phyloP scores from a whole-genome alignment of 2,113 vertebrate species.

The Noturus placidus region DNA sequence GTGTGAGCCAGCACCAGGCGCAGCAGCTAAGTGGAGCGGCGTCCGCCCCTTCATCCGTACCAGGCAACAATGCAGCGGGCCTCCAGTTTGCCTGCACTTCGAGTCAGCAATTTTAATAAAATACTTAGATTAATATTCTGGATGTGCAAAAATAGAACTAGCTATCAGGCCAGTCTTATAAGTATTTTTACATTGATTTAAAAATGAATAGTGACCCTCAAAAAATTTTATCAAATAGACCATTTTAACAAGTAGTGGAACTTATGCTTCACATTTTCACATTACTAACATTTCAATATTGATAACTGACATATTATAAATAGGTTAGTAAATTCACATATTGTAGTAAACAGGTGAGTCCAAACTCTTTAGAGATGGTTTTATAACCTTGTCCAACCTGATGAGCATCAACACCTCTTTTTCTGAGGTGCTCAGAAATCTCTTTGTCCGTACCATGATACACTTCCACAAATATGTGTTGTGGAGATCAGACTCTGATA shows the following conservation, averaged over 20 bases:
- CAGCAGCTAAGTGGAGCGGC: constrained; percentile 77
- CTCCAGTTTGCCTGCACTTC: constrained; percentile 83
- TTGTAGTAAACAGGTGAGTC: not conserved
- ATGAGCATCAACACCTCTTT: too few relatives aligned
- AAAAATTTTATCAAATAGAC: not conserved
- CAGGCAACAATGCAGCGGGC: constrained; percentile 68
- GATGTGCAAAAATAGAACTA: not conserved
- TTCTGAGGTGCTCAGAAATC: too few relatives aligned
- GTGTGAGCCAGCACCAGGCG: constrained; percentile 74
- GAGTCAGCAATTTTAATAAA: constrained; percentile 68
- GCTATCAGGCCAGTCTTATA: not conserved
- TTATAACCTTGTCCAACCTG: too few relatives aligned
- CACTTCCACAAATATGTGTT: too few relatives aligned
- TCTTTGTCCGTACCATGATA: too few relatives aligned
- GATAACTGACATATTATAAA: not conserved
- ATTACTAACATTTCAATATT: not conserved
- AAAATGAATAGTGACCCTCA: too few relatives aligned
- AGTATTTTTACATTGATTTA: not conserved
- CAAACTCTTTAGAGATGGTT: too few relatives aligned
- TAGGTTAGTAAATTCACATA: not conserved
- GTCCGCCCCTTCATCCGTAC: constrained; percentile 71
- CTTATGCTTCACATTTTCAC: not conserved
- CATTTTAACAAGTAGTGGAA: not conserved
- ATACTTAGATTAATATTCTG: constrained; percentile 24
- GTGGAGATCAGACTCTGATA: too few relatives aligned